Base-by-base conservation (phyloP, 2,888 invertebrate species). In the Trilocha varians region DNA sequence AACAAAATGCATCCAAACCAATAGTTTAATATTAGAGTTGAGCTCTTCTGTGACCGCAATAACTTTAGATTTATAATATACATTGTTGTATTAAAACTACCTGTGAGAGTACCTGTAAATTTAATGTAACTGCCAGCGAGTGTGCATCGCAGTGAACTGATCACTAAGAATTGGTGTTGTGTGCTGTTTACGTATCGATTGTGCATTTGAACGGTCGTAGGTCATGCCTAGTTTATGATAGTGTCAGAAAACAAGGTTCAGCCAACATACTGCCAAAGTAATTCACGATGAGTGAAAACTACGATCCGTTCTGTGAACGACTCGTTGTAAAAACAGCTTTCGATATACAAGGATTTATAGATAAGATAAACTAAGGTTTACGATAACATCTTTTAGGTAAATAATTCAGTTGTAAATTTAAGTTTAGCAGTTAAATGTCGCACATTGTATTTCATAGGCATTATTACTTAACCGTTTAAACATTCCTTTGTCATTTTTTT, bases 231-330 rank as follows among this genome's bases (percentile, higher is more conserved):
- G 77, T 77, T 70, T 59, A 53, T 54, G 57, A 59, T 55, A 62
- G 59, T 65, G 68, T 76, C 68, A 57, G 64, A 66, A 67, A 67
- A 59, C 55, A 61, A 59, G 55, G 61, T 71, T 66, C 69, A 25
- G 72, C 82, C 82, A 82, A 66, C 54, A 60, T 80, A 82, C 85
- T 84, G 83, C 85, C 84, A 84, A 84, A 85, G 83, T 78, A 66
- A 78, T 82, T 82, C 82, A 82, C 82, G 53, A 49, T 42, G 67
- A 61, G 82, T 84, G 80, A 78, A 77, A 73, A 73, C 79, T 78
- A 75, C 73, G 44, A 75, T 82, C 78, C 83, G 83, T 84, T 84
- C 84, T 80, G 80, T 84, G 85, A 84, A 85, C 83, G 84, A 78
- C 65, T 82, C 78, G 71, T 66, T 70, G 55, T 67, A 70, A 64